Percentiles rank a stretch among this genome's conserved stretches.
Evolutionary conservation across 2,113 vertebrate species (phyloP).

Genomic region (Mohoua ochrocephala): DNA sequence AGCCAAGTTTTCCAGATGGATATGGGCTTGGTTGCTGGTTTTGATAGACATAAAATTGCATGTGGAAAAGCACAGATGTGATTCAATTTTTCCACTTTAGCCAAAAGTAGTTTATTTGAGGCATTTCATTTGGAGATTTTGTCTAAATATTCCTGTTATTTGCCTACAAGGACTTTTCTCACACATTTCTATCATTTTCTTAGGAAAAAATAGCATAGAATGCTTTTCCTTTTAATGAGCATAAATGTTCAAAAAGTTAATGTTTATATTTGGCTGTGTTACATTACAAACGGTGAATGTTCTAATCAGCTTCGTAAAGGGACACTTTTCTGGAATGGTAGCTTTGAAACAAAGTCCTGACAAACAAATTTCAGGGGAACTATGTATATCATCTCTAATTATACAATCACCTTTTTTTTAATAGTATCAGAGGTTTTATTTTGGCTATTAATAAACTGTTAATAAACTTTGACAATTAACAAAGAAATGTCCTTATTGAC

Average conservation of each 20-base stretch:
- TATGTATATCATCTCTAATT: not conserved
- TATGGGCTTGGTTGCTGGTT: not conserved
- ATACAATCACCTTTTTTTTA: not conserved
- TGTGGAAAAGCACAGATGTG: not conserved
- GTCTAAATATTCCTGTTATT: not conserved
- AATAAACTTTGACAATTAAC: not conserved
- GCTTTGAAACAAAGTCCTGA: not conserved
- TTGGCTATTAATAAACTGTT: not conserved
- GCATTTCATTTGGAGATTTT: not conserved
- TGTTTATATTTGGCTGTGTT: not conserved
- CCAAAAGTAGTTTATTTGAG: not conserved
- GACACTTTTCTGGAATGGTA: not conserved
- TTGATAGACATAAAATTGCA: not conserved
- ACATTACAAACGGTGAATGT: not conserved
- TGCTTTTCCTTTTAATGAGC: not conserved
- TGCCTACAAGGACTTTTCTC: not conserved
- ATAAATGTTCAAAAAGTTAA: not conserved
- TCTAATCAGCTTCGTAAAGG: not conserved
- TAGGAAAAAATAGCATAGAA: not conserved
- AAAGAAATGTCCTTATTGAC: slow-evolving; percentile 16
- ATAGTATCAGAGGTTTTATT: not conserved
- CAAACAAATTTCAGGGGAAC: not conserved
- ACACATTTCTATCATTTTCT: not conserved
- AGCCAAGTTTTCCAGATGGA: not conserved
- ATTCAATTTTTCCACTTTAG: not conserved